Evolutionary conservation across 1,140 invertebrate species (phyloP).

Genomic region (Cyclina sinensis): DNA sequence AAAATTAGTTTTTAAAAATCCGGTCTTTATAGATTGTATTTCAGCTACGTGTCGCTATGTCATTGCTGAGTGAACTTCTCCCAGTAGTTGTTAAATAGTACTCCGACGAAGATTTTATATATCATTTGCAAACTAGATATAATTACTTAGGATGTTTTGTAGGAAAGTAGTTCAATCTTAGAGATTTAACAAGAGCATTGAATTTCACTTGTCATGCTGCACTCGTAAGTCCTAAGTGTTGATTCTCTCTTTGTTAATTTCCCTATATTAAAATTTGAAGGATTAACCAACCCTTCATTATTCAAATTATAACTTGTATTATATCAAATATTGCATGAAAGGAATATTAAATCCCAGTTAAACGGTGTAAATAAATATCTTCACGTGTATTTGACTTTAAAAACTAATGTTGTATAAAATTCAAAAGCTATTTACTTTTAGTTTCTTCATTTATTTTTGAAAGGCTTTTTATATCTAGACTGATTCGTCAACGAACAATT

Average conservation of each 20-base stretch:
- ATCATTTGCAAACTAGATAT: neutral
- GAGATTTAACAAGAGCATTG: neutral
- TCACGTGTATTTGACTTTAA: slow-evolving; percentile 26
- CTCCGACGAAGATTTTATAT: neutral
- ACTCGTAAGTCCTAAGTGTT: neutral
- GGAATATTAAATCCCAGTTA: slow-evolving; percentile 3
- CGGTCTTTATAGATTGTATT: neutral
- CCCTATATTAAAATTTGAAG: neutral
- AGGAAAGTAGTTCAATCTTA: neutral
- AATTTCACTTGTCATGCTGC: neutral
- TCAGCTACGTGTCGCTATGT: neutral
- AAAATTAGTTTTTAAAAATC: neutral
- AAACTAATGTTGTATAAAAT: slow-evolving; percentile 10
- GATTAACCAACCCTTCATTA: neutral
- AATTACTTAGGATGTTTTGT: neutral
- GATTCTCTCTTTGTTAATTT: neutral
- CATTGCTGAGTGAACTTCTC: neutral
- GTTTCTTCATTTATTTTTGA: slow-evolving; percentile 33
- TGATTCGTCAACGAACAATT: neutral
- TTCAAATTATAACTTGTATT: slow-evolving; percentile 3
- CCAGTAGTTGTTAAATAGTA: neutral
- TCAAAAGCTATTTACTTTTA: slow-evolving; percentile 60
- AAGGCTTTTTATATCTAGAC: slow-evolving; percentile 20
- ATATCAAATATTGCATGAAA: neutral
- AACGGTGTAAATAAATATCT: neutral